A percentile compares a stretch with the other conserved stretches of the same genome.
phyloP scores from a whole-genome alignment of 2,797 vertebrate species.

The Lepilemur ruficaudatus region DNA sequence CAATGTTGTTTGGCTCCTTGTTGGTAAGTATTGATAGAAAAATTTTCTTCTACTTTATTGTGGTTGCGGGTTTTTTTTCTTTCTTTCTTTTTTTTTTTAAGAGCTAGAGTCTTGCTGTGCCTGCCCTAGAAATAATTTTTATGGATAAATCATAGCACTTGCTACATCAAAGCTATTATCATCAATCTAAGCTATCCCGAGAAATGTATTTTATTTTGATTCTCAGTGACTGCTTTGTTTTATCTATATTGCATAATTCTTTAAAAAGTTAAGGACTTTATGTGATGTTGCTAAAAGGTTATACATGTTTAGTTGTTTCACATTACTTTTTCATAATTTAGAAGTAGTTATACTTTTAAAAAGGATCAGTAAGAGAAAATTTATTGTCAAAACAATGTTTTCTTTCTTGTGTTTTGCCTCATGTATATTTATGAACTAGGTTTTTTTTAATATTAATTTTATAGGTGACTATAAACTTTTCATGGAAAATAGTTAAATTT shows the following conservation, averaged over 20 bases:
- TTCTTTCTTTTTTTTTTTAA: background rate
- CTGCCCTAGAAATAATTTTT: background rate
- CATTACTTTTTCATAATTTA: background rate
- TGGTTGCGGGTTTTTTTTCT: background rate
- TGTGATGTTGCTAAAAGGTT: background rate
- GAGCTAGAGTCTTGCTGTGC: background rate
- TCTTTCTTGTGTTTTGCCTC: slow-evolving; percentile 22
- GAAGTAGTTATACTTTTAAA: background rate
- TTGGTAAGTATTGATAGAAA: slow-evolving; percentile 89
- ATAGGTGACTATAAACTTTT: slow-evolving; percentile 10
- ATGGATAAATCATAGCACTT: background rate
- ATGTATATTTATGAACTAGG: background rate
- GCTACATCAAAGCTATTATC: background rate
- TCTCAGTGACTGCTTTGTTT: background rate
- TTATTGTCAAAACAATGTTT: background rate
- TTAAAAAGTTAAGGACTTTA: slow-evolving; percentile 20
- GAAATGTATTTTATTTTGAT: background rate
- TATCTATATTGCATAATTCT: background rate
- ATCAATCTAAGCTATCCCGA: background rate
- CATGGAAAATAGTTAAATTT: background rate
- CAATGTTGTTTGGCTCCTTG: slow-evolving; percentile 97
- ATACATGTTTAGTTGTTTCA: background rate
- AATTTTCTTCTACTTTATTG: slow-evolving; percentile 30
- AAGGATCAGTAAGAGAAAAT: background rate
- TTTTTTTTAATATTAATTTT: background rate